These are phyloP conservation scores for Diphyllodes magnificus DNA, from an alignment of 2,113 vertebrate species.

Conservation along the genomic window DNA sequence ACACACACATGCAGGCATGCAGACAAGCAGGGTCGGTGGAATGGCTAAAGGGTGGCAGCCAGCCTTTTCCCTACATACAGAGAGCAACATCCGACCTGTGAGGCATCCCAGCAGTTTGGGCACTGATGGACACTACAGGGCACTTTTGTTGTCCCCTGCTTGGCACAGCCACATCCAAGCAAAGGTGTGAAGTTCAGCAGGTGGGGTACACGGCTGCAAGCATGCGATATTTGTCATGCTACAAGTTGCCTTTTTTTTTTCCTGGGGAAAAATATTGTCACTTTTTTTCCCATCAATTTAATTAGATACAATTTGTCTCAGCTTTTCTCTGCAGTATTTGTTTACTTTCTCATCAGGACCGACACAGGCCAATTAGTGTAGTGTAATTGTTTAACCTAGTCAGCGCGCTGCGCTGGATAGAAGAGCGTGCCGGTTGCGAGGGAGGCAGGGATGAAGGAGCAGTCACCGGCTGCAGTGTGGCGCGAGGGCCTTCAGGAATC, in stretches of 20 bases:
- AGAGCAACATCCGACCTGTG: rapidly evolving
- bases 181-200: constrained; percentile 5
- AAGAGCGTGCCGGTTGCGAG: not conserved
- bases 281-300: constrained; percentile 77
- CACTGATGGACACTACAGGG: not conserved
- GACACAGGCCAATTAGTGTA: constrained; percentile 89
- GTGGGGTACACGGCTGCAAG: not conserved
- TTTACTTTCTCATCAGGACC: constrained; percentile 89
- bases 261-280: constrained; percentile 41
- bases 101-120: not conserved
- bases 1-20: rapidly evolving
- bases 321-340: constrained; percentile 82
- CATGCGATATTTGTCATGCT: not conserved
- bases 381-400: constrained; percentile 88
- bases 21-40: rapidly evolving
- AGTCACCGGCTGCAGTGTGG: not conserved
- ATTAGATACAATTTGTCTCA: constrained; percentile 90
- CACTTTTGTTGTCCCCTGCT: not conserved
- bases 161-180: not conserved
- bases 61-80: not conserved
- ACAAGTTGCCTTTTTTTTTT: constrained; percentile 22
- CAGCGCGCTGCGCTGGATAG: not conserved
- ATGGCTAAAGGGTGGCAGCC: not conserved
- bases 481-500: constrained; percentile 23
- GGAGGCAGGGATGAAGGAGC: constrained; percentile 22